These are phyloP conservation scores for Megastigmus dorsalis DNA, from an alignment of 2,888 invertebrate genomes.

Conservation along the genomic window DNA sequence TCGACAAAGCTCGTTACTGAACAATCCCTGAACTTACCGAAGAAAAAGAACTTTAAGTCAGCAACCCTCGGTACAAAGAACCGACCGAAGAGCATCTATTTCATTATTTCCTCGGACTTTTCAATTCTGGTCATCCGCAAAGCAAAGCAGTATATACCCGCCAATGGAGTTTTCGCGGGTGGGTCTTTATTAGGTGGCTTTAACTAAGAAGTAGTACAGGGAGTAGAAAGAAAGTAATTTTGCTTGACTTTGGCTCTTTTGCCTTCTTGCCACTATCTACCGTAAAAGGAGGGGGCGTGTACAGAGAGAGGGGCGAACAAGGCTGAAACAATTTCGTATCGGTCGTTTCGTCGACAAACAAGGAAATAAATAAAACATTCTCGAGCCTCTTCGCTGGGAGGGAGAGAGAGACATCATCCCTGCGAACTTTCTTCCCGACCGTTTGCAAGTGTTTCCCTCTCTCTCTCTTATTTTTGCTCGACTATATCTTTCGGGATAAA, in stretches of 20 bases:
- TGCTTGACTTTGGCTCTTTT: conserved; percentile 15
- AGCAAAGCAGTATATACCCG: background rate
- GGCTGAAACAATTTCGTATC: conserved; percentile 55
- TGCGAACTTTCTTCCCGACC: conserved; percentile 46
- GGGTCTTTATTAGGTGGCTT: conserved; percentile 26
- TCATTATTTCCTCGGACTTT: conserved; percentile 23
- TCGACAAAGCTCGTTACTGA: no score
- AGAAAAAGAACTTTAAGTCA: no score
- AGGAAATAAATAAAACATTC: conserved; percentile 58
- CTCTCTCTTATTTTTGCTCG: background rate
- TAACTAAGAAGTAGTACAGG: conserved; percentile 26
- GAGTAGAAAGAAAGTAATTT: conserved; percentile 40
- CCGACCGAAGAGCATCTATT: no score
- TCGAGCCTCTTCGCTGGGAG: conserved; percentile 37
- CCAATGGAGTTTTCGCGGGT: conserved; percentile 2
- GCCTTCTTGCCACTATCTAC: background rate
- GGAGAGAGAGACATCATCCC: conserved; percentile 56
- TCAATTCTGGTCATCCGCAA: conserved; percentile 12
- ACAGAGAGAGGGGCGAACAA: background rate
- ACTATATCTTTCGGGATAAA: no score
- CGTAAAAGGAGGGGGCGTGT: no score
- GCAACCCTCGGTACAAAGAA: no score
- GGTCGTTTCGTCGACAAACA: conserved; percentile 52
- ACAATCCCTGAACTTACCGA: no score
- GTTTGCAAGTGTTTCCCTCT: background rate